Conservation (phyloP, 2,888 invertebrate genomes). For the Glyphotaelius pellucidus region DNA sequence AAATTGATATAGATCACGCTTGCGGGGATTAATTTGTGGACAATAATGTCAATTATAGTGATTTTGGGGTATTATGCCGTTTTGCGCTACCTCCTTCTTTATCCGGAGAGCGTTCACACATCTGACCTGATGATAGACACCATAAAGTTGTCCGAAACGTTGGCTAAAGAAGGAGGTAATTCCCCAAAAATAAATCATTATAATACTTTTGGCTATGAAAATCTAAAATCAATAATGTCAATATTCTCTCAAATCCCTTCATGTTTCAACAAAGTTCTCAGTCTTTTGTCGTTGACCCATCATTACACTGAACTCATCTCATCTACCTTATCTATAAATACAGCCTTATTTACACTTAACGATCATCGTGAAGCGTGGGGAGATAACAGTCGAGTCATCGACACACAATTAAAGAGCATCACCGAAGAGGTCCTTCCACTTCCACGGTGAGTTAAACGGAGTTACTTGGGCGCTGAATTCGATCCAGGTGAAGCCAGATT, state of each 20-base stretch:
- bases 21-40: too few relatives aligned
- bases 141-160: too few relatives aligned
- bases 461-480: conserved; percentile 20
- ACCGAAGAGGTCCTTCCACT: conserved; percentile 25
- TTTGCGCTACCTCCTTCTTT: too few relatives aligned
- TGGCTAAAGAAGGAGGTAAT: too few relatives aligned
- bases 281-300: background rate
- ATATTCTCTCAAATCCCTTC: background rate
- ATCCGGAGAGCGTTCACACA: too few relatives aligned
- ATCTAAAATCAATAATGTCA: too few relatives aligned
- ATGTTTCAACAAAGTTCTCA: background rate
- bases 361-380: background rate
- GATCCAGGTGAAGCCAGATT: background rate
- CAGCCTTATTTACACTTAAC: background rate
- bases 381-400: conserved; percentile 16
- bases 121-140: too few relatives aligned
- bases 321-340: background rate
- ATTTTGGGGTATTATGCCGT: too few relatives aligned
- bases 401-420: conserved; percentile 15
- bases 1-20: too few relatives aligned
- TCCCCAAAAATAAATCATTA: too few relatives aligned
- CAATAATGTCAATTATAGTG: too few relatives aligned
- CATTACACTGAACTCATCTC: background rate
- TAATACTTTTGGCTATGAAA: too few relatives aligned
- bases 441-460: background rate